phyloP scores from a whole-genome alignment of 1,140 invertebrate species.

The Gonatopus flavifemur region DNA sequence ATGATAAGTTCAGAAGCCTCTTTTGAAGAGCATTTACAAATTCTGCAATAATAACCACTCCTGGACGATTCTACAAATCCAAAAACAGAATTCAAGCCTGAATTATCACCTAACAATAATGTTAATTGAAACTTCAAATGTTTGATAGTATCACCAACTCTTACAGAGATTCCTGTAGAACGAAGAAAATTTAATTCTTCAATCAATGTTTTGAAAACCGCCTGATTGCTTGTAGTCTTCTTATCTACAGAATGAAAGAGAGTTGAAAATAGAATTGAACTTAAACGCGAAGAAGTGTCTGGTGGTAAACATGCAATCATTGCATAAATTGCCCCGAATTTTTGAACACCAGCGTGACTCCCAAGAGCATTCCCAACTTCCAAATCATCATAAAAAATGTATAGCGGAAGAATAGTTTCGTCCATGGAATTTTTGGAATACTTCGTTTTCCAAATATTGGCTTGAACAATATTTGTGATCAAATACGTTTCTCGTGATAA shows the following conservation, averaged over 20 bases:
- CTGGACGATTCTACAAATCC: background rate
- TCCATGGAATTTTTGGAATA: background rate
- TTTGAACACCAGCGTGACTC: background rate
- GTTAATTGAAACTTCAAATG: background rate
- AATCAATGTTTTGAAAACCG: background rate
- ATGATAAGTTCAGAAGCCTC: background rate
- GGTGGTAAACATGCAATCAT: background rate
- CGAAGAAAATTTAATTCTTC: background rate
- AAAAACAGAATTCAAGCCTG: background rate
- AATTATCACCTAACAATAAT: background rate
- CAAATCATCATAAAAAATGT: background rate
- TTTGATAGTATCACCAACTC: background rate
- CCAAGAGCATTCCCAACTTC: background rate
- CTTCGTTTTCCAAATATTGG: background rate
- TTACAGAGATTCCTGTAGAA: background rate
- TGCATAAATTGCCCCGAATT: background rate
- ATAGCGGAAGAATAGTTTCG: background rate
- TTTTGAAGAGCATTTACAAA: background rate
- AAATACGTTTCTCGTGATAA: background rate
- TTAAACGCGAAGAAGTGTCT: background rate
- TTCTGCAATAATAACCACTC: background rate
- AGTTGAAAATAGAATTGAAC: background rate
- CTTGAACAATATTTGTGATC: background rate
- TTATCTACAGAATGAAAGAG: background rate
- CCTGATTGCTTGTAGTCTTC: background rate